Conservation (phyloP, 1,140 invertebrate species). For the Sesamia nonagrioides region DNA sequence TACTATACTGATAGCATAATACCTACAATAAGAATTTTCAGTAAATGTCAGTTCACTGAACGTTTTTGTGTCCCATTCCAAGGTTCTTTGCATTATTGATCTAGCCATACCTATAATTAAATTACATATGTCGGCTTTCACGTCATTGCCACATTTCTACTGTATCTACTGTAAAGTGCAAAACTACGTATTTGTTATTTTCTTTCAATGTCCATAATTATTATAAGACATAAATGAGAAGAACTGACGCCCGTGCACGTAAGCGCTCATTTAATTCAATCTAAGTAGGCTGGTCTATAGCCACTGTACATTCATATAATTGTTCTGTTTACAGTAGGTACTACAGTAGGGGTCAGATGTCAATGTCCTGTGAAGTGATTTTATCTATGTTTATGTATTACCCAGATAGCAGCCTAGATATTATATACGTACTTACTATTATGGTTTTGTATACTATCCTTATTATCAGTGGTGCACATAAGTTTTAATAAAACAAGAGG, state of each 20-base stretch:
- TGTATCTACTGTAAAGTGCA: neutral
- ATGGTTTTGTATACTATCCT: neutral
- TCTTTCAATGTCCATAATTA: neutral
- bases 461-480: neutral
- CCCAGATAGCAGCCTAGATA: neutral
- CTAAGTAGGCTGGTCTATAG: conserved; percentile 20
- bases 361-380: conserved; percentile 46
- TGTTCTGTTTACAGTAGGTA: conserved; percentile 51
- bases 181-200: neutral
- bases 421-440: neutral
- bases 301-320: conserved; percentile 44
- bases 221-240: neutral
- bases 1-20: neutral
- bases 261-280: conserved; percentile 47
- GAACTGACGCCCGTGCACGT: conserved; percentile 18
- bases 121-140: conserved; percentile 46
- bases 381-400: conserved; percentile 26
- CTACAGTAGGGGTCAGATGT: conserved; percentile 41
- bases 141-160: conserved; percentile 2
- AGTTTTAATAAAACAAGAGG: neutral
- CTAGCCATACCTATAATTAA: conserved; percentile 46
- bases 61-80: conserved; percentile 46
- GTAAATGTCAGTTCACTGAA: conserved; percentile 54
- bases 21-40: conserved; percentile 5
- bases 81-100: conserved; percentile 55